Conservation (phyloP, 2,888 invertebrate species). For the Melieria crassipennis region DNA sequence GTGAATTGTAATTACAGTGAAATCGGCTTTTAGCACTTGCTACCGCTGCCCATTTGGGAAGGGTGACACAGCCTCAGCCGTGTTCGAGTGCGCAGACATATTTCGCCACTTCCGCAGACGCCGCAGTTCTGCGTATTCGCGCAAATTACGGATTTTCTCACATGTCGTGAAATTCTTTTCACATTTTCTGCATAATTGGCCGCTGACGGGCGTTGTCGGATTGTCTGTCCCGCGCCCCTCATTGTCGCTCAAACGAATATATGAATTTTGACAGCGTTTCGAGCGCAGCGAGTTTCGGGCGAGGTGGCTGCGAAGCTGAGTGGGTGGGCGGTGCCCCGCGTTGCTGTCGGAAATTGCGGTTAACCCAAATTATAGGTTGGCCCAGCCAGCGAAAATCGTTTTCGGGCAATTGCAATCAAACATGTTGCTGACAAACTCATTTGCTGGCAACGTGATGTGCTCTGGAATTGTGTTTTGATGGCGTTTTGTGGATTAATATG, state of each 20-base stretch:
- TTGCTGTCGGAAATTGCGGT: conserved; percentile 42
- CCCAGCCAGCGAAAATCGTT: background rate
- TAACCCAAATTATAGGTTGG: conserved; percentile 38
- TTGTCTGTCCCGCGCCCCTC: conserved; percentile 10
- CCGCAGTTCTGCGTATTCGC: background rate
- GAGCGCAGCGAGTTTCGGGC: no score
- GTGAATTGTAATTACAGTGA: conserved; percentile 61
- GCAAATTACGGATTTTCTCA: conserved; percentile 33
- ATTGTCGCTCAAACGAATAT: conserved; percentile 45
- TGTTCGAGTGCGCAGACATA: background rate
- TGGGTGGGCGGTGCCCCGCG: conserved; percentile 19
- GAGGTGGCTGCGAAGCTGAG: conserved; percentile 3
- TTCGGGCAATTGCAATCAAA: no score
- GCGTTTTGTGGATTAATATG: no score
- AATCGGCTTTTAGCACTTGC: conserved; percentile 61
- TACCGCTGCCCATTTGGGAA: conserved; percentile 43
- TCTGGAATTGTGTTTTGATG: no score
- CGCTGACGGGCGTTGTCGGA: conserved; percentile 36
- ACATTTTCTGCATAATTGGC: conserved; percentile 53
- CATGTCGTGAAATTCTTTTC: conserved; percentile 26
- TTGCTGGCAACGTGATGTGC: no score
- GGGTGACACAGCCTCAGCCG: background rate
- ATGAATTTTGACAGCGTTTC: conserved; percentile 54
- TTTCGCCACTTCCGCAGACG: conserved; percentile 3
- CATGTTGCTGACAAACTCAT: no score